Percentiles rank a stretch among this genome's conserved stretches.
Evolutionary conservation across 1,140 invertebrate genomes (phyloP).

Genomic region (Euwallacea similis): DNA sequence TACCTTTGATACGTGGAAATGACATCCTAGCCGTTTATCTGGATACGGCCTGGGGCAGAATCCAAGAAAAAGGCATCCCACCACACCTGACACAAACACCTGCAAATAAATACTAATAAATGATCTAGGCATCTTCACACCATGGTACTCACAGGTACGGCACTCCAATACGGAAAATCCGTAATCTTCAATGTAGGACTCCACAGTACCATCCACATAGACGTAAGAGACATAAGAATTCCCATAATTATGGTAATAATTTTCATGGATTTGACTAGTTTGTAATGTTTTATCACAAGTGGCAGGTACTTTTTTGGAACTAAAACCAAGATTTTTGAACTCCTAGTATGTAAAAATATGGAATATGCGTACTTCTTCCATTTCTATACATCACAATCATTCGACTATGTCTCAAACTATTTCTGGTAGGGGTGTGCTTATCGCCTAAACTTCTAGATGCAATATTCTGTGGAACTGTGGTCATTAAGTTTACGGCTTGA

Average conservation of each 20-base stretch:
- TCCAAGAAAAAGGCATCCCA: constrained; percentile 54
- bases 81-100: constrained; percentile 54
- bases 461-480: constrained; percentile 71
- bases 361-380: constrained; percentile 42
- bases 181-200: constrained; percentile 60
- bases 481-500: constrained; percentile 56
- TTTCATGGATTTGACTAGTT: constrained; percentile 60
- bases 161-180: constrained; percentile 68
- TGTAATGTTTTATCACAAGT: constrained; percentile 56
- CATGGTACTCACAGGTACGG: constrained; percentile 60
- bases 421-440: constrained; percentile 69
- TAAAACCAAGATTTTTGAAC: constrained; percentile 34
- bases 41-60: constrained; percentile 56
- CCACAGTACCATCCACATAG: constrained; percentile 63
- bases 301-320: constrained; percentile 47
- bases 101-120: constrained; percentile 35
- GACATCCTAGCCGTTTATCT: constrained; percentile 49
- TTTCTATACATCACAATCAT: constrained; percentile 66
- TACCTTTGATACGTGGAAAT: constrained; percentile 54
- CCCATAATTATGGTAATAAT: constrained; percentile 62
- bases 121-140: neutral
- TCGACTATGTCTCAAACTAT: constrained; percentile 68
- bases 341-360: neutral
- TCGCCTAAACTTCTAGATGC: constrained; percentile 63
- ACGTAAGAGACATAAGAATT: constrained; percentile 57